Evolutionary conservation across 2,888 invertebrate species (phyloP), one percentile per base, ranked within the genome.

Genomic region (Dryocosmus kuriphilus): DNA sequence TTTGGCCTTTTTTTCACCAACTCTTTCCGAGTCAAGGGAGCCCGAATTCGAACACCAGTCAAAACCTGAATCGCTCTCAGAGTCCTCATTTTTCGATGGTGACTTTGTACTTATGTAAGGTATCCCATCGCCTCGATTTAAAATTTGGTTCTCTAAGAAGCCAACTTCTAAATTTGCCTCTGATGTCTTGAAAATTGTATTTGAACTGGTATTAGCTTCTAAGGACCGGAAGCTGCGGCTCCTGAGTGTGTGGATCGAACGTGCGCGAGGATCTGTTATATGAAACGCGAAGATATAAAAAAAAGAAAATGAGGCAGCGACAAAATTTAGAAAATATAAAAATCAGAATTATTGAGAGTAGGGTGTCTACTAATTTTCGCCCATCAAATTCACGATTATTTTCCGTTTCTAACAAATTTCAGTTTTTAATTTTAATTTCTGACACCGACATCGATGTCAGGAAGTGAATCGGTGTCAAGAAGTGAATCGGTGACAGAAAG

Each of bases 231-330:
- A 41, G 16, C 78, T 79, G 85, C 84, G 83, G 77, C 85, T 83
- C 79, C 84, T 86, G 85, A 89, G 83, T 81, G 85, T 85, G 87
- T 82, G 85, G 88, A 85, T 85, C 77, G 87, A 84, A 84, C 89
- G 87, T 85, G 86, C 80, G 81, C 84, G 86, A 81, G 85, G 80
- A 90, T 90, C 90, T 90, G 89, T 87, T 86, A 86, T 86, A 86
- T 88, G 86, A 90, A 89, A 90, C 88, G 87, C 87, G 89, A 87
- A 82, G 83, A 84, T 83, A 85, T 85, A 84, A 79, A 83, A 57
- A n/a, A 57, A 22, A 57, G 5, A 57, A 22, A 57, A 11, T n/a
- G 46, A 24, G 57, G 9, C 24, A 24, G 57, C 22, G 2, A 24
- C 57, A 24, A 57, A 57, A 57, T 57, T 46, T 46, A n/a, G 19